Conservation (phyloP, 1,140 invertebrate genomes). For the Brachionus manjavacas region DNA sequence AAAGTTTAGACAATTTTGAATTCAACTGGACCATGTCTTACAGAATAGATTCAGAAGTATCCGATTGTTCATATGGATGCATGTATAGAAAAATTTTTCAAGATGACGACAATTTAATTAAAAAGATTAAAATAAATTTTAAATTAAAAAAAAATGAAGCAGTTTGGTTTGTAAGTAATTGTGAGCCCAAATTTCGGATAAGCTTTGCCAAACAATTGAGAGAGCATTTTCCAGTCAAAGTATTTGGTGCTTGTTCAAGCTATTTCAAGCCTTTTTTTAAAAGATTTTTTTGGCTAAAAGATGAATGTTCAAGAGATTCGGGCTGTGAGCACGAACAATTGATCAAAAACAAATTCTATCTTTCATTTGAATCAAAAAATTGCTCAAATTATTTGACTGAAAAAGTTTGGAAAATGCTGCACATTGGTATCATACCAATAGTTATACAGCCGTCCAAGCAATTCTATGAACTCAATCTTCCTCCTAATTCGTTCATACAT, state of each 20-base stretch:
- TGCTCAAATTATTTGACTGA: slow-evolving; percentile 39
- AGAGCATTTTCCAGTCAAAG: neutral
- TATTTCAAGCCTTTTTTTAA: neutral
- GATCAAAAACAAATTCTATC: slow-evolving; percentile 25
- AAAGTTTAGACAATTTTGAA: neutral
- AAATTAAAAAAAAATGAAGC: neutral
- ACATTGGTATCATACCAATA: slow-evolving; percentile 6
- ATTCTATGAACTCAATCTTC: neutral
- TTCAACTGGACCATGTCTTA: slow-evolving; percentile 39
- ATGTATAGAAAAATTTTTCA: neutral
- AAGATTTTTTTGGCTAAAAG: no score
- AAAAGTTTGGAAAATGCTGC: slow-evolving; percentile 39
- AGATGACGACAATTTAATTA: neutral
- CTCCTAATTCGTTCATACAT: slow-evolving; percentile 30
- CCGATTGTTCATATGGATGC: slow-evolving; percentile 31
- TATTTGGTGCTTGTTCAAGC: neutral
- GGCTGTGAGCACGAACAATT: neutral
- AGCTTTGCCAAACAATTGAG: neutral
- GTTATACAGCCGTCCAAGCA: neutral
- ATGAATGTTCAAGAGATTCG: neutral
- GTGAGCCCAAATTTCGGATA: neutral
- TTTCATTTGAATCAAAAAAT: slow-evolving; percentile 38
- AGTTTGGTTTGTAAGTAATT: slow-evolving; percentile 34
- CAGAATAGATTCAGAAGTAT: neutral
- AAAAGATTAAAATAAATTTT: neutral